These are phyloP conservation scores for Acanthoscelides obtectus DNA, from an alignment of 2,888 invertebrate genomes.

Conservation along the genomic window DNA sequence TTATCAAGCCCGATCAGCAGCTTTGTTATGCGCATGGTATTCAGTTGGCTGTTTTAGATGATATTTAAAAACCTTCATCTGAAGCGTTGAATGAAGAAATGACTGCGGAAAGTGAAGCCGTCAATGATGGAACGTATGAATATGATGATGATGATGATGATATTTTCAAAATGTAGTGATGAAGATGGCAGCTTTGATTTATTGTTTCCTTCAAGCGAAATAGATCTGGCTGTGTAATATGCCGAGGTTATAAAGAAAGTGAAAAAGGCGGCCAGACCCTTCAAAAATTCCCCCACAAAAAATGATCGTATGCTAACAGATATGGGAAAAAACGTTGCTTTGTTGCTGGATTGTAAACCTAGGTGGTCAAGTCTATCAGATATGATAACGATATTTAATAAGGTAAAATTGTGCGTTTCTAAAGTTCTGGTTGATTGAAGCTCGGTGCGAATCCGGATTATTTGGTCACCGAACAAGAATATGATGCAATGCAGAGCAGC, in stretches of 20 bases:
- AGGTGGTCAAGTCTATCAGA: slow-evolving; percentile 1
- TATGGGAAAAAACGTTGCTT: background rate
- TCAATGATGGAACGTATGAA: background rate
- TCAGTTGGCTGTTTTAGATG: background rate
- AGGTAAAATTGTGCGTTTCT: slow-evolving; percentile 4
- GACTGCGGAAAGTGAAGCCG: background rate
- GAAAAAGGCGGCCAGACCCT: background rate
- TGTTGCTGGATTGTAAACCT: slow-evolving; percentile 5
- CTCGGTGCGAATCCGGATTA: background rate
- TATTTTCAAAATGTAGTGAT: background rate
- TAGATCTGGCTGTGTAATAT: background rate
- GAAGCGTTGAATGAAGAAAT: background rate
- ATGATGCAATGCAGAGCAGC: background rate
- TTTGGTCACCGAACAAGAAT: background rate
- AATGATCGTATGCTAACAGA: background rate
- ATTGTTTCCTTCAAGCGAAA: slow-evolving; percentile 2
- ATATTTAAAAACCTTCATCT: background rate
- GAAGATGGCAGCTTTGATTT: slow-evolving; percentile 1
- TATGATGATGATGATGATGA: background rate
- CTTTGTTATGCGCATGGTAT: slow-evolving; percentile 15
- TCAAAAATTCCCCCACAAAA: background rate
- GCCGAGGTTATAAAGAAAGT: background rate
- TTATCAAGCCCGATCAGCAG: slow-evolving; percentile 27
- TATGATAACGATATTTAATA: slow-evolving; percentile 5
- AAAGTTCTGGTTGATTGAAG: slow-evolving; percentile 1